These are phyloP conservation scores for Phenganax marumi DNA, from an alignment of 92 coral and sea anemone genomes.

Conservation along the genomic window DNA sequence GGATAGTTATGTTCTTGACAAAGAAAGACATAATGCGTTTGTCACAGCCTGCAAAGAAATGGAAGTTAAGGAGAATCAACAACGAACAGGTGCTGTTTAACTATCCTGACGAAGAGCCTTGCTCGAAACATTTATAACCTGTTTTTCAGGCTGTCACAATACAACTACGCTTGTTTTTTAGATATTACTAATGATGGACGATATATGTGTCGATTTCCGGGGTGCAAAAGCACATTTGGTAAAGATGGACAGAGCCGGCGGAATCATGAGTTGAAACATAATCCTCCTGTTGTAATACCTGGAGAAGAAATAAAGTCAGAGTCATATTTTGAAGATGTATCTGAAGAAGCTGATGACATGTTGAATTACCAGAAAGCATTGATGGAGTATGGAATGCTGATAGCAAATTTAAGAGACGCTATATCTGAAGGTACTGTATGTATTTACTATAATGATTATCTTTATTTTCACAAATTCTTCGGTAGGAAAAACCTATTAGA, in stretches of 20 bases:
- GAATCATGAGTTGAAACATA: constrained; percentile 67
- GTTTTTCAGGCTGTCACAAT: too few species aligned
- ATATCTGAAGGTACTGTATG: not conserved
- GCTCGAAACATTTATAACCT: too few species aligned
- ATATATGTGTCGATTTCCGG: constrained; percentile 22
- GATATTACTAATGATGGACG: constrained; percentile 26
- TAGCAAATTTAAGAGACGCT: constrained; percentile 12
- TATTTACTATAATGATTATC: not conserved
- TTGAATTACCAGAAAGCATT: constrained; percentile 18
- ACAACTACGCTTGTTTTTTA: too few species aligned
- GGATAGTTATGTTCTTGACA: constrained; percentile 31
- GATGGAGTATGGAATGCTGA: constrained; percentile 9
- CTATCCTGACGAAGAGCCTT: too few species aligned
- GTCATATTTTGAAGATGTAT: not conserved
- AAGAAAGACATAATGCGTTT: constrained; percentile 11
- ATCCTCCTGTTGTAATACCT: constrained; percentile 52
- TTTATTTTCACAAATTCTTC: too few species aligned
- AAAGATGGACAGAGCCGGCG: constrained; percentile 57
- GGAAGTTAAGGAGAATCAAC: not conserved
- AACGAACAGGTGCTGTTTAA: constrained; percentile 7
- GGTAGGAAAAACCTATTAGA: too few species aligned
- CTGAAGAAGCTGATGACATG: constrained; percentile 16
- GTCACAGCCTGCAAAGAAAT: constrained; percentile 11
- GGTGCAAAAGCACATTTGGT: constrained; percentile 61
- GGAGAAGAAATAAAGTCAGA: not conserved